Evolutionary conservation across 2,113 vertebrate species (phyloP), one percentile per base, ranked within the genome.

Genomic region (Phalacrocorax brasilianus): DNA sequence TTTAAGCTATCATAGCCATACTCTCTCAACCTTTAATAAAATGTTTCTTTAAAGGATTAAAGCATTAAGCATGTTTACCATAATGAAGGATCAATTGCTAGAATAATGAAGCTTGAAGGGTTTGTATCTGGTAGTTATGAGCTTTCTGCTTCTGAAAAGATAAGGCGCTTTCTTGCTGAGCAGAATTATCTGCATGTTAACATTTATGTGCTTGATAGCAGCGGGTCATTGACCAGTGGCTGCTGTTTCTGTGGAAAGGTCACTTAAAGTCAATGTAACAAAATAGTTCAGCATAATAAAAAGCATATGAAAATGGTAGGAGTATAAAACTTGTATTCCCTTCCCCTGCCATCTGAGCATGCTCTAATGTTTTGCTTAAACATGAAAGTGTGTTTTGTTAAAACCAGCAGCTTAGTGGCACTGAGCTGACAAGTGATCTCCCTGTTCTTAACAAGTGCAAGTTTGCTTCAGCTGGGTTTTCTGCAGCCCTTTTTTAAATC

Each of bases 1-100:
- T 90, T 82, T 38, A 79, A 75, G 15, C 18, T 66, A 35, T 73
- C 24, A 19, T 20, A 26, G 56, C 44, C 22, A 4, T 79, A 35
- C 4, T 82, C 63, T 67, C 47, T 84, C 66, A 81, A 30, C 20
- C 35, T 88, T 47, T 44, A 67, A 52, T 65, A 70, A 89, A 72
- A 82, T 35, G 18, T 53, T 96, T 96, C 33, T 35, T 91, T 82
- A 61, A 85, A 94, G 66, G 76, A 88, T 91, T 89, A 92, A 90
- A 87, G 44, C 40, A 26, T 74, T 71, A 58, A 93, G 42, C 8
- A 35, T 50, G 42, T 93, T 95, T 91, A 55, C 76, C 2, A 5
- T 80, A 85, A 92, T 62, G 85, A 95, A 68, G 17, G 30, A 30
- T 91, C 62, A 91, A 6, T 74, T 91, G 40, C 50, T 94, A n/a